Conservation (phyloP, 1,140 invertebrate genomes). For the Aporrectodea caliginosa region DNA sequence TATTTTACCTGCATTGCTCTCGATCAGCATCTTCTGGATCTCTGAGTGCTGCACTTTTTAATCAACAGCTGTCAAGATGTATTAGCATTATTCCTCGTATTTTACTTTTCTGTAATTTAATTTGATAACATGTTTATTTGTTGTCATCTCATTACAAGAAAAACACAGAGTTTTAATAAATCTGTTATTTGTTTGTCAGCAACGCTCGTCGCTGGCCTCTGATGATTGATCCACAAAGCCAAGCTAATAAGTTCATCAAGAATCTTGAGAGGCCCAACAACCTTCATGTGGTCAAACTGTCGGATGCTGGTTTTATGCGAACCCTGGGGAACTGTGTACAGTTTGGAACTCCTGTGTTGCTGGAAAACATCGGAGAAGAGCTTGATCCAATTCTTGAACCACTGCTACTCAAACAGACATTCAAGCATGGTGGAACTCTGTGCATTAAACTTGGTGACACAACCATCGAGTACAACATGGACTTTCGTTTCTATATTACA, state of each 20-base stretch:
- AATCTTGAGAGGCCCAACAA: slow-evolving; percentile 69
- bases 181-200: too few relatives aligned
- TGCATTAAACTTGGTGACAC: slow-evolving; percentile 80
- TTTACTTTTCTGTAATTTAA: too few relatives aligned
- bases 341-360: slow-evolving; percentile 68
- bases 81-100: too few relatives aligned
- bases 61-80: too few relatives aligned
- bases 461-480: slow-evolving; percentile 77
- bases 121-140: too few relatives aligned
- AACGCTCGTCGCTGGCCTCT: slow-evolving; percentile 56
- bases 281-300: slow-evolving; percentile 74
- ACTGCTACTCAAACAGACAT: slow-evolving; percentile 78
- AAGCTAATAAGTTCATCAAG: slow-evolving; percentile 58
- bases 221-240: slow-evolving; percentile 57
- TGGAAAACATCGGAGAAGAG: slow-evolving; percentile 80
- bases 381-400: slow-evolving; percentile 85
- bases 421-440: slow-evolving; percentile 77
- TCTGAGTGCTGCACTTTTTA: too few relatives aligned
- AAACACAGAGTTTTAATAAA: too few relatives aligned
- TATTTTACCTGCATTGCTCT: too few relatives aligned
- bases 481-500: slow-evolving; percentile 89
- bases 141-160: too few relatives aligned
- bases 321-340: slow-evolving; percentile 81
- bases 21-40: too few relatives aligned
- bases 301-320: slow-evolving; percentile 76